Base-by-base conservation (phyloP, 1,140 invertebrate genomes). In the Pantala flavescens region DNA sequence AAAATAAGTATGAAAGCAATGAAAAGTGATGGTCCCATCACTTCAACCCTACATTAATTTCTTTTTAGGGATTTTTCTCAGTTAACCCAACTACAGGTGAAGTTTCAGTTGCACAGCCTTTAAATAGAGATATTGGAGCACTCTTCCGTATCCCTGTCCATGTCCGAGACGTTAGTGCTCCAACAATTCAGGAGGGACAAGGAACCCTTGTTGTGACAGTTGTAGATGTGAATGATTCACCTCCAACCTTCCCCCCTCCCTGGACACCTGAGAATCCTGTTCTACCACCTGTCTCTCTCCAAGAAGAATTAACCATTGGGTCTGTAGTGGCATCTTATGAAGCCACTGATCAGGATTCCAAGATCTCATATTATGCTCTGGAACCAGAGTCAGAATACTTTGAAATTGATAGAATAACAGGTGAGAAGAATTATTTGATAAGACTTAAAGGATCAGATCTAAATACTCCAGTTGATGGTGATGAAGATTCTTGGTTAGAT, bases 131-230 rank as follows among this genome's bases (percentile, higher is more conserved):
- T 77, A 79, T 88, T 2, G 92, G 91, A 0, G 89, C 91, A 3
- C 88, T 90, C 2, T 85, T 95, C 0, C 88, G 88, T 43, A 83
- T 95, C n/a, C 90, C 90, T 3, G 87, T 96, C 0, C 81, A 88
- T 7, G 94, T 95, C 0, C 91, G 88, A 7, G 94, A 96, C 81
- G 89, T 89, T 1, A 91, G 90, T 0, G 94, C 93, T 1, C 87
- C 88, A 0, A 89, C 87, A 10, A 82, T 89, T 7, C 94, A 96
- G 80, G 89, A 91, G 80, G 92, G 91, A 75, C 87, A 87, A 89
- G 93, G 93, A 28, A 88, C 90, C 73, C 82, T 97, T 7, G 90
- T 95, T 74, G 90, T 97, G 24, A 94, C 90, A 1, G 92, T 97
- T 70, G 90, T 95, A 43, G 94, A 96, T 80, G 90, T 89, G 21